Percentiles rank a stretch among this genome's conserved stretches.
phyloP scores from a whole-genome alignment of 2,797 vertebrate genomes.

The Rhinophrynus dorsalis region DNA sequence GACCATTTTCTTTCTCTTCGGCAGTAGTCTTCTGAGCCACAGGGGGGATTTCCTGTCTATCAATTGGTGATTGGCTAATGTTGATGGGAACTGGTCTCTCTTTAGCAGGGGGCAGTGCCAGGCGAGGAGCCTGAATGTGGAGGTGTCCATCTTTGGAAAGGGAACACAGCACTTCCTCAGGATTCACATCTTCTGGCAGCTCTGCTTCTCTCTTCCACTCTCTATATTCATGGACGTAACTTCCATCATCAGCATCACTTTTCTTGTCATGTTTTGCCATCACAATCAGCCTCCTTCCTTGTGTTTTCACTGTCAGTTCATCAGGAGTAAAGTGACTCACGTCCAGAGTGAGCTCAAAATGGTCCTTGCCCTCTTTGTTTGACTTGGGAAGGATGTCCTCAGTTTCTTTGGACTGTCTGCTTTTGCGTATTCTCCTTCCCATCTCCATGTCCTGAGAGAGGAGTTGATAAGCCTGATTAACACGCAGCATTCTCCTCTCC shows the following conservation, averaged over 20 bases:
- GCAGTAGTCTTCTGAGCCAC: background rate
- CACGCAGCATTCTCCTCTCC: background rate
- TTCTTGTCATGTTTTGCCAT: slow-evolving; percentile 66
- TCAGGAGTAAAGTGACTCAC: slow-evolving; percentile 66
- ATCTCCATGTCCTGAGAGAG: background rate
- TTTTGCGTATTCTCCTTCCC: background rate
- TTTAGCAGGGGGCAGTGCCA: background rate
- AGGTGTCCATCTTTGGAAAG: background rate
- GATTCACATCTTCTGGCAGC: slow-evolving; percentile 56
- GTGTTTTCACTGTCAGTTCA: slow-evolving; percentile 67
- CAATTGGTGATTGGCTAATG: background rate
- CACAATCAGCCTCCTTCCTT: slow-evolving; percentile 67
- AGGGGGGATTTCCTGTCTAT: background rate
- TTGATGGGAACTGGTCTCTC: background rate
- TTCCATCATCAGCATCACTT: slow-evolving; percentile 61
- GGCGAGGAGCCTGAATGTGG: slow-evolving; percentile 2
- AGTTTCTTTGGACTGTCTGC: background rate
- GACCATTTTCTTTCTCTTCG: too few relatives aligned
- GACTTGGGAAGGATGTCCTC: background rate
- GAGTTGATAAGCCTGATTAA: background rate
- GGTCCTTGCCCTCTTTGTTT: slow-evolving; percentile 2
- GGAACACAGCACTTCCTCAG: background rate
- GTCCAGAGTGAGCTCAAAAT: slow-evolving; percentile 73
- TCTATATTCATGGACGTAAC: slow-evolving; percentile 63
- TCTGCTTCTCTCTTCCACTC: slow-evolving; percentile 71